A percentile compares a stretch with the other conserved stretches of the same genome.
These are phyloP conservation scores for Aldabrachelys gigantea DNA, from an alignment of 2,113 vertebrate genomes.

Conservation along the genomic window DNA sequence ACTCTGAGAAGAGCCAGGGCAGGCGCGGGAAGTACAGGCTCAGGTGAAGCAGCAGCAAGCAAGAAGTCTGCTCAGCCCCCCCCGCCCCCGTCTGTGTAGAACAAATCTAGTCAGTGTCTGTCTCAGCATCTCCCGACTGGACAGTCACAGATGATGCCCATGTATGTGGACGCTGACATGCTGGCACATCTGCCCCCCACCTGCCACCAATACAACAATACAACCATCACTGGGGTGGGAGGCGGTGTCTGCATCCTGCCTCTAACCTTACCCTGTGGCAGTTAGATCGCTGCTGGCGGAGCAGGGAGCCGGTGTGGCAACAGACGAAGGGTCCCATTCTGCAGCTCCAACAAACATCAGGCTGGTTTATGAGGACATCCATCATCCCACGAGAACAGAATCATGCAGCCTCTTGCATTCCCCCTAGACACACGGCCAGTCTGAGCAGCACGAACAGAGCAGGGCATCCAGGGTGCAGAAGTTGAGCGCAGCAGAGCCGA, in stretches of 20 bases:
- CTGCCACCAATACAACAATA: background rate
- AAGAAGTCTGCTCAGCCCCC: no score
- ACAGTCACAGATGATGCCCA: constrained; percentile 63
- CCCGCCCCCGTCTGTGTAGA: background rate
- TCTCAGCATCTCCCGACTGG: background rate
- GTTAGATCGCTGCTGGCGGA: no score
- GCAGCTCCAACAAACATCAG: background rate
- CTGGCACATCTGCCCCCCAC: constrained; percentile 54
- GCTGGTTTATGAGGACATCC: background rate
- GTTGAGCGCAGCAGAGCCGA: background rate
- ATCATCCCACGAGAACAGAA: no score
- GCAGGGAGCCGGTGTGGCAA: background rate
- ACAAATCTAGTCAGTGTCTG: background rate
- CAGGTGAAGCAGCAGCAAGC: background rate
- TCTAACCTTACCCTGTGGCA: no score
- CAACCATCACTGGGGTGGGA: background rate
- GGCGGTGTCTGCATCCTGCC: no score
- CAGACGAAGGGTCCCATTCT: background rate
- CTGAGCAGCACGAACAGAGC: background rate
- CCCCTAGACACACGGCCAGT: background rate
- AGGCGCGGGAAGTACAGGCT: background rate
- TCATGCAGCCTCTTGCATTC: background rate
- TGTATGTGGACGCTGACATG: constrained; percentile 46
- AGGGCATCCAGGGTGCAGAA: background rate
- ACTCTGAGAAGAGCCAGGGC: background rate